Base-by-base conservation (phyloP, 2,888 invertebrate species). In the Rhorus exstirpatorius region DNA sequence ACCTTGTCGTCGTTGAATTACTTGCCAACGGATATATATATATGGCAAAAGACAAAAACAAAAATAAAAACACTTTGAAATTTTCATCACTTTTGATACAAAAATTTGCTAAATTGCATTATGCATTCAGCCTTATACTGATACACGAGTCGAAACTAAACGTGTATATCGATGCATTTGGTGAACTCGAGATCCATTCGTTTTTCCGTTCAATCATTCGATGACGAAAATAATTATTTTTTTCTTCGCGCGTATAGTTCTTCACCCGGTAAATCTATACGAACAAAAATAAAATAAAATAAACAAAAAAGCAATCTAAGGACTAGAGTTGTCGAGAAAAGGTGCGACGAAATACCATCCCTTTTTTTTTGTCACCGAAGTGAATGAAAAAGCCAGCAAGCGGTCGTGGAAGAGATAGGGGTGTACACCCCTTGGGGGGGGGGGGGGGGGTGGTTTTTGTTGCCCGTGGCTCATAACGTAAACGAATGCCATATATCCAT, bases 401-500 rank as follows among this genome's bases (percentile, higher is more conserved):
- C 26, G 17, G 4, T 12, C 8, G n/a, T 12, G 24, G 14, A 12
- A 12, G 41, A n/a, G 17, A 35, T 35, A 35, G 12, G 53, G 12
- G 53, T 44, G 26, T 26, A 17, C n/a, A 60, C 21, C 17, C 41
- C 24, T 12, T 14, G n/a, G n/a, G n/a, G n/a, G n/a, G n/a, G n/a
- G n/a, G n/a, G n/a, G n/a, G n/a, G n/a, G 46, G 31, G 38, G 58
- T 6, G 46, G 3, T 31, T 60, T 60, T 71, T 35, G 10, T 1
- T 4, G 19, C 1, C n/a, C 3, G 46, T 6, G 14, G 31, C 31
- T 41, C 10, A n/a, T 17, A 67, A 55, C 58, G 17, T 31, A 8
- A 49, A 49, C 14, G 51, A 58, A 26, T 46, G 38, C 17, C 75
- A 51, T 65, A 17, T 74, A 31, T 10, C 70, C 58, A 41, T 53